Evolutionary conservation across 2,113 vertebrate genomes (phyloP).

Genomic region (Bubo bubo): DNA sequence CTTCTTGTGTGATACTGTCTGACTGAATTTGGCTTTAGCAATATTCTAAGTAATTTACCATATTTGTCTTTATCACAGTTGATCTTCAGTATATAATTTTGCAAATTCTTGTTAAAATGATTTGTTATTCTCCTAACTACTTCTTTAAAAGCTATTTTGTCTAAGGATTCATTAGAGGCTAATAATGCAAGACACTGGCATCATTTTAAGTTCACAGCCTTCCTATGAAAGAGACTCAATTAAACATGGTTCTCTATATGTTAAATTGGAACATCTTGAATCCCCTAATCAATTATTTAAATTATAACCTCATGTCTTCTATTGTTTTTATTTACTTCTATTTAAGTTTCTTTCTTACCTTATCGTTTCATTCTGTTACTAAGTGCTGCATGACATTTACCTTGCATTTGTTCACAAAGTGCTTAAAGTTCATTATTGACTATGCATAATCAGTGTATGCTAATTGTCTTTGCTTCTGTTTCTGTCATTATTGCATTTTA

Average conservation of each 20-base stretch:
- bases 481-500: neutral
- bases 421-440: conserved; percentile 17
- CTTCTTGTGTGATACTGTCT: neutral
- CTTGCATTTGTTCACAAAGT: neutral
- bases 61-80: neutral
- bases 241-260: neutral
- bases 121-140: neutral
- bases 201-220: neutral
- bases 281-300: conserved; percentile 1
- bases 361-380: neutral
- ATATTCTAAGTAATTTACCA: neutral
- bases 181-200: neutral
- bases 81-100: neutral
- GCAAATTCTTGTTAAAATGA: neutral
- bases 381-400: conserved; percentile 3
- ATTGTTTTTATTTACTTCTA: neutral
- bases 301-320: neutral
- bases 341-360: neutral
- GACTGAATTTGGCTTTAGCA: neutral
- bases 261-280: neutral
- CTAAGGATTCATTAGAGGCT: neutral
- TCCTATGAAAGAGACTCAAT: neutral
- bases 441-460: neutral
- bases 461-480: conserved; percentile 3
- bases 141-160: neutral